These are phyloP conservation scores for Coracias cyanogaster DNA, from an alignment of 2,797 vertebrate genomes.

Conservation along the genomic window DNA sequence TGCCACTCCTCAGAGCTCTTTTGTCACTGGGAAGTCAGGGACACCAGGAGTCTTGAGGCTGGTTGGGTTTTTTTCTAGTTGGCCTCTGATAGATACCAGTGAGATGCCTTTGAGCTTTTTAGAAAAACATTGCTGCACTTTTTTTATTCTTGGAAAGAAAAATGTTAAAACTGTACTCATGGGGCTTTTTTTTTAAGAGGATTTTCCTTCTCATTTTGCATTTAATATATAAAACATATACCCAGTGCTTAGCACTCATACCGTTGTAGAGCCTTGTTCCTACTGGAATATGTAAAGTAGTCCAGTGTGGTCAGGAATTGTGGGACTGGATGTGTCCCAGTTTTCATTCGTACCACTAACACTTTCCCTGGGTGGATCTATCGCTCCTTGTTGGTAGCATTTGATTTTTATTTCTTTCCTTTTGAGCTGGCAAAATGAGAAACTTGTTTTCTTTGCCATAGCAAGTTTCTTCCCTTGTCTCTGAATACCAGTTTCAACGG, in stretches of 20 bases:
- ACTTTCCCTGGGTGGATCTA: background rate
- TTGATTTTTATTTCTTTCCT: background rate
- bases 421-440: background rate
- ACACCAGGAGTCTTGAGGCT: background rate
- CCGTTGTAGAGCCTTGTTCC: background rate
- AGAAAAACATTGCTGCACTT: background rate
- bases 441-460: background rate
- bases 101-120: background rate
- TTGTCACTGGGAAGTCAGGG: background rate
- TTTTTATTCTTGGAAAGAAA: background rate
- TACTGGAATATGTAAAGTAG: background rate
- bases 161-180: background rate
- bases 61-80: background rate
- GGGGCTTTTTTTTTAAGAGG: background rate
- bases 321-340: background rate
- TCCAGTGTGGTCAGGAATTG: background rate
- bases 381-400: accelerated
- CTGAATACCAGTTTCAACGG: background rate
- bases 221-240: conserved; percentile 44
- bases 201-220: conserved; percentile 20
- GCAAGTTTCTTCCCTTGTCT: background rate
- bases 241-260: background rate
- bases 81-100: background rate
- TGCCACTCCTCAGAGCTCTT: background rate
- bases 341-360: background rate